Evolutionary conservation across 2,797 vertebrate genomes (phyloP).

Genomic region (Naso thynnoides): DNA sequence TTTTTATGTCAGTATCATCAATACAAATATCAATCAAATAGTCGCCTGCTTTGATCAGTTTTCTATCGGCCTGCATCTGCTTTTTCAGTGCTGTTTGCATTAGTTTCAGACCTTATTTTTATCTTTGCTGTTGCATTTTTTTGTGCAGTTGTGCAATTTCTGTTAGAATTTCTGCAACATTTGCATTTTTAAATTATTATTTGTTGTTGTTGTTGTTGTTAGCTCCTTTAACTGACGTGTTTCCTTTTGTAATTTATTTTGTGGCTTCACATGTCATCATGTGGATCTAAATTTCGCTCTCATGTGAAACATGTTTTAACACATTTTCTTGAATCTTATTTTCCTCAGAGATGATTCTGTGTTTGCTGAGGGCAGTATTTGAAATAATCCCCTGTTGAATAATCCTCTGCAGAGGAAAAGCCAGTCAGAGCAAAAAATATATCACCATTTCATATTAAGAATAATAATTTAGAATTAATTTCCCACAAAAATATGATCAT

Average conservation of each 20-base stretch:
- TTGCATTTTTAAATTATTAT: no score
- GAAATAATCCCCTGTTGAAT: constrained; percentile 50
- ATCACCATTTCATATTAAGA: constrained; percentile 22
- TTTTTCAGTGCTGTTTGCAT: neutral
- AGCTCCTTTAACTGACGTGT: no score
- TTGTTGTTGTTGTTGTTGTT: no score
- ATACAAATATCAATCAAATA: neutral
- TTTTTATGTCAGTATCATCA: neutral
- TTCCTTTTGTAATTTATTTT: no score
- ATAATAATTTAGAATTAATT: neutral
- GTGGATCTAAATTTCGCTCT: no score
- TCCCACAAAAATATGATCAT: neutral
- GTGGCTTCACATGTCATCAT: no score
- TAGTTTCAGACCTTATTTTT: constrained; percentile 22
- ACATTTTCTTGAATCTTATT: no score
- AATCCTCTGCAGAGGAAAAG: constrained; percentile 49
- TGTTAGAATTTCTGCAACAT: no score
- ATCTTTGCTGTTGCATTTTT: constrained; percentile 19
- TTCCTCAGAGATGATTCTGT: constrained; percentile 28
- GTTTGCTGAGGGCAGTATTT: constrained; percentile 19
- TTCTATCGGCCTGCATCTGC: no score
- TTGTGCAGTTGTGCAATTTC: no score
- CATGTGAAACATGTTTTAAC: no score
- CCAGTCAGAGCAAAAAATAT: constrained; percentile 20
- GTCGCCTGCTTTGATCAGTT: no score